Conservation (phyloP, 2,113 vertebrate species). For the Archocentrus centrarchus region DNA sequence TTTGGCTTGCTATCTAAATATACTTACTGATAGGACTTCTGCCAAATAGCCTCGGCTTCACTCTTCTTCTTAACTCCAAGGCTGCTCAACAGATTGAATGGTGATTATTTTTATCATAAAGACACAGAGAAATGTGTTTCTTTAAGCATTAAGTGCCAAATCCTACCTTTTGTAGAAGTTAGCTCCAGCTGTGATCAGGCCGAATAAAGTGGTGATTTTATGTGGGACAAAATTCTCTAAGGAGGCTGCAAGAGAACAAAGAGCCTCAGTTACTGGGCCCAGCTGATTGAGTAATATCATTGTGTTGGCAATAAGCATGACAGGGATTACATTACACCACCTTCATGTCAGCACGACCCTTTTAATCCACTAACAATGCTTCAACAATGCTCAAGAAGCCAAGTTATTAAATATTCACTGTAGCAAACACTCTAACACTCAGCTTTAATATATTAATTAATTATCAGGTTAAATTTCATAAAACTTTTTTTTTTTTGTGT, state of each 20-base stretch:
- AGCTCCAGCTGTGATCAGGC: slow-evolving; percentile 67
- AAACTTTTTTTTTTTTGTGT: too few relatives aligned
- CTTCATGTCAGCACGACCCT: background rate
- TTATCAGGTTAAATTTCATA: background rate
- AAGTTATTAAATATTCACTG: slow-evolving; percentile 2
- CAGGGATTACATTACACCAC: slow-evolving; percentile 46
- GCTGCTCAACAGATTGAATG: slow-evolving; percentile 38
- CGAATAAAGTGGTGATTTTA: slow-evolving; percentile 72
- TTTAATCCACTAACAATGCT: slow-evolving; percentile 16
- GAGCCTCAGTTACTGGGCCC: background rate
- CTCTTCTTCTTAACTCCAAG: slow-evolving; percentile 74
- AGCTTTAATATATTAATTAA: background rate
- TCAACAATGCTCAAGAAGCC: background rate
- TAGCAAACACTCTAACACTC: background rate
- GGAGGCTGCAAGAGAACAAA: slow-evolving; percentile 63
- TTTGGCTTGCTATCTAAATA: background rate
- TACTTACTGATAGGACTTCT: slow-evolving; percentile 75
- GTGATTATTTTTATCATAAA: background rate
- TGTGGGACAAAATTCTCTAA: slow-evolving; percentile 63
- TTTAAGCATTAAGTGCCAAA: background rate
- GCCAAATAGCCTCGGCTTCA: slow-evolving; percentile 75
- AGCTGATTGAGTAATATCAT: background rate
- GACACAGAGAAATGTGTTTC: background rate
- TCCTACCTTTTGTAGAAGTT: slow-evolving; percentile 69
- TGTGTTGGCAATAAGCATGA: slow-evolving; percentile 47